Conservation (phyloP, 2,888 invertebrate species). For the Gastracanthus pulcherrimus region DNA sequence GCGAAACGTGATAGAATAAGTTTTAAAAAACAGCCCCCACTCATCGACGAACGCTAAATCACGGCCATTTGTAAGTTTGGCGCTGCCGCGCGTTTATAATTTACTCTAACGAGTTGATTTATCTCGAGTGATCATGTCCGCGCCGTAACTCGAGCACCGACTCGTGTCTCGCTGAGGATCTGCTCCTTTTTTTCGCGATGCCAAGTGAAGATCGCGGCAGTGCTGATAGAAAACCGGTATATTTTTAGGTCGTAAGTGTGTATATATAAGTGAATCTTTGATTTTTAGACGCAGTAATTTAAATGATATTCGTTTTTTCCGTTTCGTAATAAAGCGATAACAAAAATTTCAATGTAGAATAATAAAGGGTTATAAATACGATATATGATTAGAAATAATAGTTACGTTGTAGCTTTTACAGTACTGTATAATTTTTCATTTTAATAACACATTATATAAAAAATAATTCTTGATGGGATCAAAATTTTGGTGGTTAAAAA, state of each 20-base stretch:
- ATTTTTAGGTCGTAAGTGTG: background rate
- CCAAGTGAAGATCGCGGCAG: background rate
- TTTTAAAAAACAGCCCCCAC: too few species aligned
- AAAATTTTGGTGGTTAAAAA: too few species aligned
- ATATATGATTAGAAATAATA: too few species aligned
- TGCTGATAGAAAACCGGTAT: slow-evolving; percentile 12
- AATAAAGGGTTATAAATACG: too few species aligned
- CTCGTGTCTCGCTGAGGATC: background rate
- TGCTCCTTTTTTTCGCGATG: background rate
- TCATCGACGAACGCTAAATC: background rate
- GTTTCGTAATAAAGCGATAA: too few species aligned
- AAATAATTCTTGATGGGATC: too few species aligned
- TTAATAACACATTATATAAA: too few species aligned
- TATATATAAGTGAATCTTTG: background rate
- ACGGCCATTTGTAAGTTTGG: slow-evolving; percentile 19
- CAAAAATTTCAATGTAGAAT: too few species aligned
- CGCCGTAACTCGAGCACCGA: slow-evolving; percentile 4
- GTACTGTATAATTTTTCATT: too few species aligned
- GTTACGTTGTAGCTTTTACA: too few species aligned
- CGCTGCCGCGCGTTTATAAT: slow-evolving; percentile 28
- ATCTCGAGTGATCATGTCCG: slow-evolving; percentile 12
- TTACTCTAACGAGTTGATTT: slow-evolving; percentile 26
- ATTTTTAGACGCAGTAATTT: background rate
- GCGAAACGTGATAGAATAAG: background rate
- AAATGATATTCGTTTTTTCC: too few species aligned